Percentiles rank a stretch among this genome's conserved stretches.
These are phyloP conservation scores for Chitala chitala DNA, from an alignment of 2,113 vertebrate genomes.

Conservation along the genomic window DNA sequence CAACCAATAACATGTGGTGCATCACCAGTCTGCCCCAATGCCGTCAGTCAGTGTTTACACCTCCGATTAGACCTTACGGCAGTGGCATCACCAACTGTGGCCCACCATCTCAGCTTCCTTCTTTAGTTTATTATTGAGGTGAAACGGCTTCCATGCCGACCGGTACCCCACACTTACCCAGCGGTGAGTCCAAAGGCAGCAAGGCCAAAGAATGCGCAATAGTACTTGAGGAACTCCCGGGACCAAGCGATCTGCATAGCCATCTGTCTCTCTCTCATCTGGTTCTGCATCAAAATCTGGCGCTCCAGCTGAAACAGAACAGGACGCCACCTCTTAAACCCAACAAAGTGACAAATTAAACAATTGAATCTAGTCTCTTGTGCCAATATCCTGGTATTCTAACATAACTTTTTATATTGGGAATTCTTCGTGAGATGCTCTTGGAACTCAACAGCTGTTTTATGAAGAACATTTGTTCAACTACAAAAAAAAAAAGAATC, in stretches of 20 bases:
- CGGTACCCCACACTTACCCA: slow-evolving; percentile 67
- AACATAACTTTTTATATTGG: not conserved
- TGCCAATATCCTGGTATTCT: not conserved
- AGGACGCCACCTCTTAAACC: not conserved
- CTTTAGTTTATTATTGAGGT: no score
- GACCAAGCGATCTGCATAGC: slow-evolving; percentile 85
- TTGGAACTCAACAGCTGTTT: not conserved
- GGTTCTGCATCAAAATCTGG: slow-evolving; percentile 80
- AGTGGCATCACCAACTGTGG: no score
- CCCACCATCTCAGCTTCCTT: no score
- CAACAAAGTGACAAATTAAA: no score
- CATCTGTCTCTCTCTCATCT: slow-evolving; percentile 82
- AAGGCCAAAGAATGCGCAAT: slow-evolving; percentile 68
- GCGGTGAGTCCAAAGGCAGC: slow-evolving; percentile 58
- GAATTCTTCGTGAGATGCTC: not conserved
- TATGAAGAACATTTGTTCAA: slow-evolving; percentile 5
- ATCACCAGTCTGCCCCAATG: not conserved
- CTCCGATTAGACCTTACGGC: no score
- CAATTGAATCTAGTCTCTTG: no score
- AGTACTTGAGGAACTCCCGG: slow-evolving; percentile 82
- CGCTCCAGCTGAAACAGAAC: slow-evolving; percentile 71
- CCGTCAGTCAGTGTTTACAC: no score
- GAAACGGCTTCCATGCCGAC: no score
- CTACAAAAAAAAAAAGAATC: not conserved
- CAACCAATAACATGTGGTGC: not conserved